Conservation (phyloP, 2,113 vertebrate genomes). For the Abramis brama region DNA sequence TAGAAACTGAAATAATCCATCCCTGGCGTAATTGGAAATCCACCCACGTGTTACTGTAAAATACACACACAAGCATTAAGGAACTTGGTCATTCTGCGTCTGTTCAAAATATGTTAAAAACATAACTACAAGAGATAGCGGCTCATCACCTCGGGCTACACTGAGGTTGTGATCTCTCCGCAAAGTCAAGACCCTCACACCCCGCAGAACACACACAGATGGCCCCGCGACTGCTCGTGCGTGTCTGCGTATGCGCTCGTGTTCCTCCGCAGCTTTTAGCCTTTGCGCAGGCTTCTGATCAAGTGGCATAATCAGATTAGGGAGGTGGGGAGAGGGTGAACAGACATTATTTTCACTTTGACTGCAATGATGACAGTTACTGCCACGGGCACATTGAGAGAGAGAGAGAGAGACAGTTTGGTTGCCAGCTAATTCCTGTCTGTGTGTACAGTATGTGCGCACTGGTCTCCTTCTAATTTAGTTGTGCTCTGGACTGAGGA, state of each 20-base stretch:
- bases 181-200: slow-evolving; percentile 49
- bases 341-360: slow-evolving; percentile 58
- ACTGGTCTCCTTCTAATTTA: slow-evolving; percentile 39
- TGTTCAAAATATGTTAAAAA: slow-evolving; percentile 27
- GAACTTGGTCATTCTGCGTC: background rate
- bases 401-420: slow-evolving; percentile 13
- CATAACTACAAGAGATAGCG: background rate
- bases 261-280: slow-evolving; percentile 47
- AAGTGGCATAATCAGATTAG: slow-evolving; percentile 63
- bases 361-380: slow-evolving; percentile 49
- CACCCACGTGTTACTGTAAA: slow-evolving; percentile 12
- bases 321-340: slow-evolving; percentile 52
- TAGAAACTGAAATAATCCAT: slow-evolving; percentile 14
- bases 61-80: background rate
- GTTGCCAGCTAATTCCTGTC: background rate
- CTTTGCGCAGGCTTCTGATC: slow-evolving; percentile 49
- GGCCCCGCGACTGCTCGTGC: slow-evolving; percentile 47
- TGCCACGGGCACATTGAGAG: slow-evolving; percentile 30
- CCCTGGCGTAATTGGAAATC: background rate
- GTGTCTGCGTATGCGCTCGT: slow-evolving; percentile 28
- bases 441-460: background rate
- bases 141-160: slow-evolving; percentile 36
- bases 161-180: slow-evolving; percentile 49
- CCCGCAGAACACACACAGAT: slow-evolving; percentile 57
- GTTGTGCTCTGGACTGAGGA: slow-evolving; percentile 44